phyloP scores from a whole-genome alignment of 2,888 invertebrate genomes.

The Netelia virgata region DNA sequence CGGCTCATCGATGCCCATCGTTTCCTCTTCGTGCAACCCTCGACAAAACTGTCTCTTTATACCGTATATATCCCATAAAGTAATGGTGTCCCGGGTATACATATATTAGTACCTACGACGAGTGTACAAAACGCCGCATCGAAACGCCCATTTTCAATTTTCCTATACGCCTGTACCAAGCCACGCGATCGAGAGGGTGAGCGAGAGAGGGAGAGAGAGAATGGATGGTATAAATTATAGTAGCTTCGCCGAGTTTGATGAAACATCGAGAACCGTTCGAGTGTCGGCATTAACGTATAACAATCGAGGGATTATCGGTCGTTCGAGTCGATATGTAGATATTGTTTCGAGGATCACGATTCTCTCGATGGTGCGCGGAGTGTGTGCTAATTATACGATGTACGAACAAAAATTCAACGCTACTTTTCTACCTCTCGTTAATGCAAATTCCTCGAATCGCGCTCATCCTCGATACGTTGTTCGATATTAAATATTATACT shows the following conservation, averaged over 20 bases:
- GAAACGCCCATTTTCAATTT: conserved; percentile 54
- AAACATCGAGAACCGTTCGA: conserved; percentile 55
- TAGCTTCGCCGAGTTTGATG: conserved; percentile 66
- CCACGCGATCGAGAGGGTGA: background rate
- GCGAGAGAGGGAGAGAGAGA: conserved; percentile 4
- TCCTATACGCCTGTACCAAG: conserved; percentile 4
- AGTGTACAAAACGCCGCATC: conserved; percentile 5
- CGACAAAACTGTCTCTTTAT: conserved; percentile 52
- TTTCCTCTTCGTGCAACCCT: conserved; percentile 56
- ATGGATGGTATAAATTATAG: conserved; percentile 69
- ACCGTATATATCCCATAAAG: conserved; percentile 38
- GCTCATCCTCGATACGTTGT: background rate
- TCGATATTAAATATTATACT: background rate
- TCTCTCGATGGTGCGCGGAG: background rate
- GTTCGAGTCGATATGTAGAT: conserved; percentile 18
- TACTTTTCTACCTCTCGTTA: background rate
- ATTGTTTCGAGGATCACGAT: conserved; percentile 34
- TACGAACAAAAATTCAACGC: background rate
- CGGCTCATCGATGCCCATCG: conserved; percentile 69
- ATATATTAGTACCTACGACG: background rate
- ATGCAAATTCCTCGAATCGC: conserved; percentile 9
- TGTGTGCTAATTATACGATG: conserved; percentile 46
- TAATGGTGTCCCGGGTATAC: background rate
- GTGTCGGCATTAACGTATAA: conserved; percentile 69
- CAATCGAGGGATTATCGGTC: conserved; percentile 71